Evolutionary conservation across 2,113 vertebrate species (phyloP).

Genomic region (Willisornis vidua): DNA sequence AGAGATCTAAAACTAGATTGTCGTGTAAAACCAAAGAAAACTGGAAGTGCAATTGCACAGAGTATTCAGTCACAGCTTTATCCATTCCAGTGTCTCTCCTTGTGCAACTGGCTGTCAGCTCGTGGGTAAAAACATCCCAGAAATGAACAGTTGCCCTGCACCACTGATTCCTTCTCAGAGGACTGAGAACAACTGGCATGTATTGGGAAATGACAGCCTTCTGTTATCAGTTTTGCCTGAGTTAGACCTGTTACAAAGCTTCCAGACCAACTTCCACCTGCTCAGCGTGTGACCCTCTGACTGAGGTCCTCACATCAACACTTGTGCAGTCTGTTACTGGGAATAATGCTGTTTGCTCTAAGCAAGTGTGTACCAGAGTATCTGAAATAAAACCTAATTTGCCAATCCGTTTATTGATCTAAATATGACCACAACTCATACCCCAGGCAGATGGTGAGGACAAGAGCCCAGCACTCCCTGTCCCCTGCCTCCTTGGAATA

Average conservation of each 20-base stretch:
- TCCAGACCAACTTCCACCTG: neutral
- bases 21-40: neutral
- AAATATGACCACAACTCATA: neutral
- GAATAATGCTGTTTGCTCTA: neutral
- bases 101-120: neutral
- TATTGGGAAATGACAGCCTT: neutral
- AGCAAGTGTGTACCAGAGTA: neutral
- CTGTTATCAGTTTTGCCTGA: neutral
- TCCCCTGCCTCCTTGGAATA: neutral
- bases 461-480: neutral
- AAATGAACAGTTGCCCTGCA: neutral
- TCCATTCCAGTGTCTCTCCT: neutral
- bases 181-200: neutral
- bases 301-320: neutral
- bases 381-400: neutral
- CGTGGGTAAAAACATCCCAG: neutral
- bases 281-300: neutral
- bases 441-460: neutral
- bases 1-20: neutral
- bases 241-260: neutral
- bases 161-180: neutral
- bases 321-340: rapidly evolving
- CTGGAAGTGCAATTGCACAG: rapidly evolving
- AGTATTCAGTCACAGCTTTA: neutral
- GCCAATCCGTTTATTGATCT: neutral